Base-by-base conservation (phyloP, 2,888 invertebrate species). In the Xiphydria camelus region DNA sequence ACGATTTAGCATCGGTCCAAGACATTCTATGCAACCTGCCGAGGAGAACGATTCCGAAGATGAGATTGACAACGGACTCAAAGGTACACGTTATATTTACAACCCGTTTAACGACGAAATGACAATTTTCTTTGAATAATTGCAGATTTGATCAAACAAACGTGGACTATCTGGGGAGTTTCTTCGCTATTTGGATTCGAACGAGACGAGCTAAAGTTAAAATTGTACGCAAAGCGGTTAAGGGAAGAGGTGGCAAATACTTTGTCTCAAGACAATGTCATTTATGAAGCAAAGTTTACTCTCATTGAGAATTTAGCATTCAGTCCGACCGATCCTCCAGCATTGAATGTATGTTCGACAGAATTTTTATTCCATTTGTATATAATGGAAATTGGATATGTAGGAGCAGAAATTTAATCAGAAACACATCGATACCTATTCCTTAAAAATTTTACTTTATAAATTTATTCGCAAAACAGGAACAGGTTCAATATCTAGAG, bases 81-180 rank as follows among this genome's bases (percentile, higher is more conserved):
- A 1, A 10, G 29, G 29, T 29, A 10, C 5, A 5, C 12, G 12
- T 4, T 14, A 14, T 7, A 29, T 29, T 29, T 10, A 29, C 3
- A n/a, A n/a, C n/a, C n/a, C n/a, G n/a, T n/a, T n/a, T n/a, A n/a
- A n/a, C n/a, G 26, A 21, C 4, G 35, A 15, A 9, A 31, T 14
- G 26, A 32, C n/a, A 7, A 45, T 32, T 23, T 41, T 31, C 2
- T 33, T 12, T 10, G 39, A 37, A 40, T n/a, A 9, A n/a, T 25
- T 41, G 4, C 34, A 37, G 40, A 45, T 33, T 15, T 17, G 18
- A 14, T 45, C 40, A 12, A 34, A 22, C 61, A 67, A 51, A 70
- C 68, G 7, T 77, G 76, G 76, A 65, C 56, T 21, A 48, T 73
- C 18, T 73, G 55, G 49, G 68, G 62, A 15, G 69, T 72, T 4